Evolutionary conservation across 2,113 vertebrate species (phyloP).

Genomic region (Corythornis madagascariensis): DNA sequence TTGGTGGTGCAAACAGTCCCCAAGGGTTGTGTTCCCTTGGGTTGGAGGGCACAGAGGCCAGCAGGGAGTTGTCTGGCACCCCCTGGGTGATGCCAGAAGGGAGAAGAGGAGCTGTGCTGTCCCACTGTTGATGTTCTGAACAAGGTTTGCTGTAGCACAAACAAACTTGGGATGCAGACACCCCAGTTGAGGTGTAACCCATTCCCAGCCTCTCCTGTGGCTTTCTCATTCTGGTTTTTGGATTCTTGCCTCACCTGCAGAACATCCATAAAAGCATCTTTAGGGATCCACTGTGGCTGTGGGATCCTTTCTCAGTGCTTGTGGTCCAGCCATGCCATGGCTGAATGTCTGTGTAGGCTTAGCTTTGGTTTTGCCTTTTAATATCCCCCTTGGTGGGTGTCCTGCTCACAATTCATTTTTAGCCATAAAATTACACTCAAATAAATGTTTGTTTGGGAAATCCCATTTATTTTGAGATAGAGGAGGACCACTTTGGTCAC

Average conservation of each 20-base stretch:
- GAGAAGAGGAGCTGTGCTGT: neutral
- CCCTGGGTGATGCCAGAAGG: too few species aligned
- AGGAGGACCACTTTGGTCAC: neutral
- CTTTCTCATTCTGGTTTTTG: neutral
- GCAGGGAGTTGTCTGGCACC: neutral
- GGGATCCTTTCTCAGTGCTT: neutral
- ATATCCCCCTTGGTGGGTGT: neutral
- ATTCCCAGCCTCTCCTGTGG: neutral
- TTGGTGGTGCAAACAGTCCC: rapidly evolving
- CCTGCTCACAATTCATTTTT: neutral
- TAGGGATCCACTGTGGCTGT: neutral
- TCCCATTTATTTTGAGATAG: neutral
- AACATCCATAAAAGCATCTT: neutral
- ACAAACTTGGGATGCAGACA: neutral
- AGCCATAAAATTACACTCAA: neutral
- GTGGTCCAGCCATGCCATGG: neutral
- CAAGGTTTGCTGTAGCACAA: rapidly evolving
- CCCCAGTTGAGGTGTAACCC: neutral
- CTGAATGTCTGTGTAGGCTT: neutral
- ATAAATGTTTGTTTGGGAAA: neutral
- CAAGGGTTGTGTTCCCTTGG: rapidly evolving
- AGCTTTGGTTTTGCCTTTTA: neutral
- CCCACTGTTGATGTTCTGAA: rapidly evolving
- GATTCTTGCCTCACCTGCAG: neutral
- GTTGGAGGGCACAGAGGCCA: neutral